Percentiles rank a stretch among this genome's conserved stretches.
Conservation (phyloP, 2,797 vertebrate species). For the Myotis vivesi region DNA sequence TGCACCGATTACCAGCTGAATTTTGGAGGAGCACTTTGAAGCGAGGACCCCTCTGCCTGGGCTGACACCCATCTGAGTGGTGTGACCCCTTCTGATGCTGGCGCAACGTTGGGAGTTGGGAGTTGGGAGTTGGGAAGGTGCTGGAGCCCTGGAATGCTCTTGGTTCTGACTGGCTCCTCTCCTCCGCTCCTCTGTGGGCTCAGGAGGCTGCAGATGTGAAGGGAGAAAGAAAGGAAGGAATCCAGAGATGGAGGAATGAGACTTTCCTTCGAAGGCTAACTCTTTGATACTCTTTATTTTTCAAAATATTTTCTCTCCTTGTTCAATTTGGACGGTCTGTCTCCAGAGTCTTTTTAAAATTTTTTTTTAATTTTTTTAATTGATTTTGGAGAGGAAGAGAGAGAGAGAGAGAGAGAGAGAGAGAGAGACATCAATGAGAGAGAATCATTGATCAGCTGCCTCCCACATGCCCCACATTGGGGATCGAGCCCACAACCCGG, state of each 20-base stretch:
- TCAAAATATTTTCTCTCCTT: background rate
- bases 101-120: too few relatives aligned
- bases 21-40: background rate
- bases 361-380: background rate
- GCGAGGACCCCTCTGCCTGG: background rate
- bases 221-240: background rate
- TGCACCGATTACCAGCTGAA: background rate
- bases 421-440: background rate
- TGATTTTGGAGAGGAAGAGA: background rate
- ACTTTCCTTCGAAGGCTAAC: background rate
- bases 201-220: background rate
- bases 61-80: background rate
- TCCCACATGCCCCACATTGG: background rate
- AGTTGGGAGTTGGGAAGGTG: too few relatives aligned
- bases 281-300: background rate
- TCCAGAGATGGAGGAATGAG: too few relatives aligned
- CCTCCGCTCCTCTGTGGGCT: background rate
- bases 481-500: too few relatives aligned
- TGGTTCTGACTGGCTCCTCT: background rate
- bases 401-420: too few relatives aligned
- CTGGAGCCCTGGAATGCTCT: background rate
- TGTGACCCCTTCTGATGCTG: background rate
- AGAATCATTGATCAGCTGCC: background rate
- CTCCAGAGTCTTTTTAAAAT: background rate
- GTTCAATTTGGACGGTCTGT: background rate